phyloP scores from a whole-genome alignment of 2,797 vertebrate genomes.

The Platyrinchus mystaceus region DNA sequence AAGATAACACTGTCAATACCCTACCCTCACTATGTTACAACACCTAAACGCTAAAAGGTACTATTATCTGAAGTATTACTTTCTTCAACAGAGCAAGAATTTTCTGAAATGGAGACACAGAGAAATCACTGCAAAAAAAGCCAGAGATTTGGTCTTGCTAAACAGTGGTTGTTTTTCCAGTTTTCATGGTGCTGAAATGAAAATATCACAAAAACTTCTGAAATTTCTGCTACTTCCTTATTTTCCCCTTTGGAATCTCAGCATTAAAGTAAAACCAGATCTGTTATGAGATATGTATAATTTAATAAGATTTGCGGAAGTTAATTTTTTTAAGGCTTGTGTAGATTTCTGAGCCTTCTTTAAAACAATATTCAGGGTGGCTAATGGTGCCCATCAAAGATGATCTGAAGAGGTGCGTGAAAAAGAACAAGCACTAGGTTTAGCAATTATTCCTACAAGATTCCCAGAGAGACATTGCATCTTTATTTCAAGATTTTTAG shows the following conservation, averaged over 20 bases:
- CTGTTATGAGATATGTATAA: not conserved
- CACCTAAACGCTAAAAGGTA: not conserved
- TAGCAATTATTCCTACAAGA: not conserved
- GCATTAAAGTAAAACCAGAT: not conserved
- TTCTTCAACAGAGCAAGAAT: not conserved
- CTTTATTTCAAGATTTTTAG: not conserved
- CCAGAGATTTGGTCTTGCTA: not conserved
- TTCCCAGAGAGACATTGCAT: not conserved
- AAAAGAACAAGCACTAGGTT: not conserved
- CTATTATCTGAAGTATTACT: not conserved
- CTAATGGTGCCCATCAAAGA: not conserved
- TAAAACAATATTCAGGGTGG: not conserved
- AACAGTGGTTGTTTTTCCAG: not conserved
- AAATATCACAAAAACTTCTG: not conserved
- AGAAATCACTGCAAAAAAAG: not conserved
- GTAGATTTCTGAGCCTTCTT: not conserved
- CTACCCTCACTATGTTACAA: not conserved
- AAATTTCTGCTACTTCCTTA: not conserved
- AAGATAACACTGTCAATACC: not conserved
- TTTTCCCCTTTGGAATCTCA: not conserved
- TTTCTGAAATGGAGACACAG: not conserved
- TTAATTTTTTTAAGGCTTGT: not conserved
- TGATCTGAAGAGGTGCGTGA: not conserved
- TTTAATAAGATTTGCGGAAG: not conserved
- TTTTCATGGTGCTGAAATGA: not conserved